Conservation (phyloP, 2,797 vertebrate genomes). For the Tarsius wallacei region DNA sequence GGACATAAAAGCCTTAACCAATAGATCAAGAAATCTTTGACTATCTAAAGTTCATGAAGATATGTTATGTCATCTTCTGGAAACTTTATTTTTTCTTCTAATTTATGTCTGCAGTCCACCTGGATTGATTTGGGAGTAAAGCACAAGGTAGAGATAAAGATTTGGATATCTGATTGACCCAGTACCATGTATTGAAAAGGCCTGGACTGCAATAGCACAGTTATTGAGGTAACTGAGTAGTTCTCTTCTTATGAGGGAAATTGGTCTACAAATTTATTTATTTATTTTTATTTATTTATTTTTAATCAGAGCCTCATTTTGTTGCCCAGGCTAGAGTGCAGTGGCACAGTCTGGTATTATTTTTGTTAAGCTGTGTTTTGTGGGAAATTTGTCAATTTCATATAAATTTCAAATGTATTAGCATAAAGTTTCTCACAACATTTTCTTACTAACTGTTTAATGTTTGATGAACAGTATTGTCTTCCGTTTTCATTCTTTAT, state of each 20-base stretch:
- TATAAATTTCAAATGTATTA: neutral
- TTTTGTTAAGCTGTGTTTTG: neutral
- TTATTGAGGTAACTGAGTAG: neutral
- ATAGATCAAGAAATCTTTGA: neutral
- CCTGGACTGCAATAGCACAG: neutral
- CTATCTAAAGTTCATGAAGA: neutral
- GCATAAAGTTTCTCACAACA: neutral
- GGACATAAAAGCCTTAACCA: neutral
- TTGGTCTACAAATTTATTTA: neutral
- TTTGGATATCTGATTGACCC: neutral
- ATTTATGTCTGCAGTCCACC: neutral
- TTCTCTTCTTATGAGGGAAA: neutral
- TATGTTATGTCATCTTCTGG: neutral
- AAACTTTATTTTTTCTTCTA: neutral
- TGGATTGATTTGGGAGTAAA: neutral
- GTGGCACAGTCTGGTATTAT: neutral
- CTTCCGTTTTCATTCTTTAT: neutral
- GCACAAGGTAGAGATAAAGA: neutral
- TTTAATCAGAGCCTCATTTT: too few relatives aligned
- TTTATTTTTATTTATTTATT: too few relatives aligned
- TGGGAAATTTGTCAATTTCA: neutral
- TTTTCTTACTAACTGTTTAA: neutral
- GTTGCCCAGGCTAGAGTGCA: too few relatives aligned
- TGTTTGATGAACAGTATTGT: neutral
- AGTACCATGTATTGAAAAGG: neutral